phyloP scores from a whole-genome alignment of 92 coral and sea anemone genomes.

The Isaurus tuberculatus region DNA sequence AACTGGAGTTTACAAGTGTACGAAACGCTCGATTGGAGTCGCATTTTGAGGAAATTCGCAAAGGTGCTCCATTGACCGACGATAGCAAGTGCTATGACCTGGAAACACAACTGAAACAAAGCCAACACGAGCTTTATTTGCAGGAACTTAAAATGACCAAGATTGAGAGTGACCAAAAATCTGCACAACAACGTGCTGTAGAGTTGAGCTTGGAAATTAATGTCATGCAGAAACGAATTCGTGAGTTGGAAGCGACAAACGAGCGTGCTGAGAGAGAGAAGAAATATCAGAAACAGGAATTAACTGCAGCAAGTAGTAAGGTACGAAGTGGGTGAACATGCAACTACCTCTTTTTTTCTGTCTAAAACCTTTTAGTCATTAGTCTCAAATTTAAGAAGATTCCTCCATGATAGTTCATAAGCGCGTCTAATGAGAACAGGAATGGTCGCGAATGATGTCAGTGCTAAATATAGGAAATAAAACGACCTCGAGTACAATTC shows the following conservation, averaged over 20 bases:
- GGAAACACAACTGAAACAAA: conserved; percentile 58
- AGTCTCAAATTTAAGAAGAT: too few species aligned
- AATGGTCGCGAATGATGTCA: too few species aligned
- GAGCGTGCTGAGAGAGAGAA: conserved; percentile 84
- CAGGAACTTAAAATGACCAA: conserved; percentile 68
- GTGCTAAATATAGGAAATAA: too few species aligned
- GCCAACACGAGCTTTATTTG: conserved; percentile 76
- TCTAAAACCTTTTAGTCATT: too few species aligned
- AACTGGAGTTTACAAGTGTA: conserved; percentile 49
- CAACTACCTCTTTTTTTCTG: too few species aligned
- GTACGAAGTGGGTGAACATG: conserved; percentile 11
- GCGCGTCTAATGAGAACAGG: too few species aligned
- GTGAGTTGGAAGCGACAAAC: conserved; percentile 74
- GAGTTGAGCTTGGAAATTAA: conserved; percentile 89
- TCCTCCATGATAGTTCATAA: too few species aligned
- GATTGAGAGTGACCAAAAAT: conserved; percentile 80
- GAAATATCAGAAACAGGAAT: conserved; percentile 77
- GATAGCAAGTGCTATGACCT: conserved; percentile 55
- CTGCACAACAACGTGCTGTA: conserved; percentile 85
- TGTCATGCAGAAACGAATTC: conserved; percentile 80
- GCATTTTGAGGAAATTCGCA: conserved; percentile 34
- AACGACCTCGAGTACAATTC: too few species aligned
- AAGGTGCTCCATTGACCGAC: conserved; percentile 37
- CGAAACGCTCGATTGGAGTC: conserved; percentile 51
- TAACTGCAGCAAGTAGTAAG: conserved; percentile 74